Conservation (phyloP, 1,140 invertebrate genomes). For the Mamestra configurata region DNA sequence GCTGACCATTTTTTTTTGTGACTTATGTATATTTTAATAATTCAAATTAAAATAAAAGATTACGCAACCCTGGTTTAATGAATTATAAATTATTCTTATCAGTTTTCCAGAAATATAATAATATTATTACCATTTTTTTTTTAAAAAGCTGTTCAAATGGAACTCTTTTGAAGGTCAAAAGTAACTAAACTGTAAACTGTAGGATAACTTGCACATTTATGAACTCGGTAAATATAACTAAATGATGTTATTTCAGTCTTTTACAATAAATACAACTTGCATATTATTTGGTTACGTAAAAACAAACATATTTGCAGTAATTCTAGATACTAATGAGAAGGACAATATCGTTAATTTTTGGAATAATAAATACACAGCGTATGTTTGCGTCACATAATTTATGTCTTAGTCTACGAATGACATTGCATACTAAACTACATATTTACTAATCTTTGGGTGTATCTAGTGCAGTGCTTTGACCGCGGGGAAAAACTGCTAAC, state of each 20-base stretch:
- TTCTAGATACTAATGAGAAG: background rate
- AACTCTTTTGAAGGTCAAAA: background rate
- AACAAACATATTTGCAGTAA: background rate
- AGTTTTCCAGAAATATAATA: too few species aligned
- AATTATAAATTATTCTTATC: too few species aligned
- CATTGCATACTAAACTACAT: background rate
- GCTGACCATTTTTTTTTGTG: too few species aligned
- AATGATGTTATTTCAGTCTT: background rate
- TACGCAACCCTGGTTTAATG: too few species aligned
- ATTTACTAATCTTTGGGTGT: background rate
- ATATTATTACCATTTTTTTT: too few species aligned
- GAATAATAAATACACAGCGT: background rate
- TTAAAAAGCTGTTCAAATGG: background rate
- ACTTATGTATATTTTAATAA: too few species aligned
- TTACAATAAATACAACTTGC: background rate
- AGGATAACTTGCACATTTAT: background rate
- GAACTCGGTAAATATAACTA: background rate
- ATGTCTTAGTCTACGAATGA: too few species aligned
- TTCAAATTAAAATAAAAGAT: too few species aligned
- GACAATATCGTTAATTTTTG: background rate
- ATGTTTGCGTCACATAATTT: background rate
- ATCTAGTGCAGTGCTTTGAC: background rate
- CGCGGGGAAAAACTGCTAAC: background rate
- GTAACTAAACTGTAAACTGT: background rate
- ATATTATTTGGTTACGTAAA: background rate